Base-by-base conservation (phyloP, 92 coral and sea anemone species). In the Galaxea fascicularis region DNA sequence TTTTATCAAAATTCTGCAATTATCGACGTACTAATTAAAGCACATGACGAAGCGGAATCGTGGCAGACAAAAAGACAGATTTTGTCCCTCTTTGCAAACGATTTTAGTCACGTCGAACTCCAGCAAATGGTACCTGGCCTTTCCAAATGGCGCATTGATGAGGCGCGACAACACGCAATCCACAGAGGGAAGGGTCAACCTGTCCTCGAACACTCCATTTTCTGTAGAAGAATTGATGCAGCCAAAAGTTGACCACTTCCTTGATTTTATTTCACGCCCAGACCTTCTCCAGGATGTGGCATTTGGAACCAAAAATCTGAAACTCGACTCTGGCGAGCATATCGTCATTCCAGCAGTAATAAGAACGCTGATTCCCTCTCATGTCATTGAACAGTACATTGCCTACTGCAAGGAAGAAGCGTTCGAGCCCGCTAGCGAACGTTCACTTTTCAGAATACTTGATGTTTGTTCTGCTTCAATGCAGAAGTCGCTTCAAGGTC, bases 81-180 rank as follows among this genome's bases (percentile, higher is more conserved):
- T n/a, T n/a, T 54, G 47, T 85, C 89, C 0, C 71, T 85, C 20
- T 85, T 85, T 85, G 89, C 85, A 65, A 77, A 74, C 20, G 89
- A 85, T 54, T 78, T 77, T 56, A 77, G 78, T 24, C 54, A 47
- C 4, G 49, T 57, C 21, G 78, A 85, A 53, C 57, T 85, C 15
- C 86, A 82, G 76, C 41, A 51, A 41, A 45, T 87, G 76, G 64
- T 87, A 72, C 86, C 90, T 62, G 87, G 87, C 8, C 67, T 79
- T 25, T 80, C 90, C 16, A 80, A 80, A 59, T 73, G 86, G 90
- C 65, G 76, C 9, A 87, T 87, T 58, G 85, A 79, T 52, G 73
- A 85, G n/a, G n/a, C n/a, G n/a, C n/a, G n/a, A n/a, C n/a, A n/a
- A n/a, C n/a, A n/a, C n/a, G n/a, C n/a, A n/a, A n/a, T 16, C 17